phyloP scores from a whole-genome alignment of 2,113 vertebrate genomes.

The Pipra filicauda region DNA sequence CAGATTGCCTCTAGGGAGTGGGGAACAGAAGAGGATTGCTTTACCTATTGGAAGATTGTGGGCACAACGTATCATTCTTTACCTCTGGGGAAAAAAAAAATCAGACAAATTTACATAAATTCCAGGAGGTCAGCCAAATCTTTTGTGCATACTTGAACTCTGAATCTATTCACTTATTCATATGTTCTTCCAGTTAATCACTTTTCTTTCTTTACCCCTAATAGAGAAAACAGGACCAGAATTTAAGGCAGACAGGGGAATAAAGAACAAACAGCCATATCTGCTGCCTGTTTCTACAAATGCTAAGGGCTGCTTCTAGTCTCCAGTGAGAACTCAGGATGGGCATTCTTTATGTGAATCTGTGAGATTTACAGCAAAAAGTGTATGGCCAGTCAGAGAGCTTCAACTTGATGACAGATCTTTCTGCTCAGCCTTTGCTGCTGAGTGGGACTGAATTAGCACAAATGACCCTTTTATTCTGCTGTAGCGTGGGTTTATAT shows the following conservation, averaged over 20 bases:
- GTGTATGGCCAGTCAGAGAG: neutral
- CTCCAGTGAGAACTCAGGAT: neutral
- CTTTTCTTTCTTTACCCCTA: neutral
- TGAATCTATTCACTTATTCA: neutral
- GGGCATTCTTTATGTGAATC: neutral
- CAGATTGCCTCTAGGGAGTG: neutral
- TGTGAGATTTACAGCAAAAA: conserved; percentile 6
- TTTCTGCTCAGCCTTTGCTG: conserved; percentile 30
- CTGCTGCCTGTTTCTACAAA: neutral
- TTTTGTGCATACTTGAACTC: neutral
- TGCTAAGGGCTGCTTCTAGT: neutral
- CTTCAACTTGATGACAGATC: conserved; percentile 28
- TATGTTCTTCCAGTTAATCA: neutral
- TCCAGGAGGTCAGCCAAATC: neutral
- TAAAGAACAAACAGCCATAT: neutral
- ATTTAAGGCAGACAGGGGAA: neutral
- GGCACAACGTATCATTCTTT: neutral
- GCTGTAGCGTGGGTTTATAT: neutral
- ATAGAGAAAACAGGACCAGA: neutral
- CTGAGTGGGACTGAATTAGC: conserved; percentile 22
- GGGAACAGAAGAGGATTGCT: neutral
- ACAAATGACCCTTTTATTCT: conserved; percentile 39
- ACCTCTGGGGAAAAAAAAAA: neutral
- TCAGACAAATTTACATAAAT: neutral
- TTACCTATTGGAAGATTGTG: neutral